Percentiles rank a stretch among this genome's conserved stretches.
phyloP scores from a whole-genome alignment of 2,797 vertebrate genomes.

The Pseudomugil tenellus region DNA sequence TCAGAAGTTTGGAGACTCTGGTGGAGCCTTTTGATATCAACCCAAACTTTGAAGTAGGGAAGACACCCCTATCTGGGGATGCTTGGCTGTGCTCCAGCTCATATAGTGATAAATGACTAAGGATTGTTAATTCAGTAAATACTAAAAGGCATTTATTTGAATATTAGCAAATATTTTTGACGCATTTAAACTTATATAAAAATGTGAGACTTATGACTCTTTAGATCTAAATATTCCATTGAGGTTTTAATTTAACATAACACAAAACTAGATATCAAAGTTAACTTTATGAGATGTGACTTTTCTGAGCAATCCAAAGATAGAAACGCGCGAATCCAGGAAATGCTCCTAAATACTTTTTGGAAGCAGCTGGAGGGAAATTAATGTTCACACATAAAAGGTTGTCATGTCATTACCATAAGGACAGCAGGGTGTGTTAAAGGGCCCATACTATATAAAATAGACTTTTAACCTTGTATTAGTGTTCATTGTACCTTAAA shows the following conservation, averaged over 20 bases:
- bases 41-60: constrained; percentile 49
- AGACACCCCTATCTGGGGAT: constrained; percentile 43
- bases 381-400: background rate
- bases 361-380: too few species aligned
- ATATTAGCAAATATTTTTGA: constrained; percentile 39
- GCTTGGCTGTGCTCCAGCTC: constrained; percentile 30
- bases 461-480: too few species aligned
- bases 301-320: background rate
- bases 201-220: constrained; percentile 15
- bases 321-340: background rate
- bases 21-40: constrained; percentile 44
- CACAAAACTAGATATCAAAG: background rate
- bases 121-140: constrained; percentile 47
- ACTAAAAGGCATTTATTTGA: constrained; percentile 55
- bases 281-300: background rate
- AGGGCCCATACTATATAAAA: too few species aligned
- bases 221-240: constrained; percentile 10
- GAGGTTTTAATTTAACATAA: background rate
- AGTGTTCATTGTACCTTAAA: too few species aligned
- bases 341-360: background rate
- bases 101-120: constrained; percentile 53
- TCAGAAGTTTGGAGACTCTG: constrained; percentile 31
- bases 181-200: constrained; percentile 31
- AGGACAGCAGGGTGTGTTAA: too few species aligned
- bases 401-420: too few species aligned